phyloP scores from a whole-genome alignment of 2,797 vertebrate species.

The Hyperoplus lanceolatus region DNA sequence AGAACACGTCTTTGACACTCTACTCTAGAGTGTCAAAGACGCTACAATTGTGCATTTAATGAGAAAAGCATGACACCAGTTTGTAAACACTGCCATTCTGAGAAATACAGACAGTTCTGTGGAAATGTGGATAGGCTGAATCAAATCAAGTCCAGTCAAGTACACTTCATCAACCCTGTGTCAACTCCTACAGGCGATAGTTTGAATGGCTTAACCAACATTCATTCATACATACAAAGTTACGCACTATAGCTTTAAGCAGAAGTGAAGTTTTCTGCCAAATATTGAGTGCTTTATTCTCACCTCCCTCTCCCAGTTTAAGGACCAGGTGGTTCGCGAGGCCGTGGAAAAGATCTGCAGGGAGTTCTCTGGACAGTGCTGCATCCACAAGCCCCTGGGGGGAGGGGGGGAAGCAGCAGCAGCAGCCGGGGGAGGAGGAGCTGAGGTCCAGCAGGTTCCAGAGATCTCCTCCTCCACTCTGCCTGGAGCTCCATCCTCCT shows the following conservation, averaged over 20 bases:
- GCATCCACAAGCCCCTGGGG: conserved; percentile 85
- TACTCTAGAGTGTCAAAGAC: too few relatives aligned
- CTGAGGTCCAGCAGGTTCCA: conserved; percentile 72
- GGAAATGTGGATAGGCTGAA: too few relatives aligned
- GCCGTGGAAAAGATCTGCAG: conserved; percentile 95
- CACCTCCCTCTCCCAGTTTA: conserved; percentile 84
- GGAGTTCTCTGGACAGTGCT: conserved; percentile 92
- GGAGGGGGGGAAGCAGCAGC: conserved; percentile 59
- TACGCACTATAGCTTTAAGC: neutral
- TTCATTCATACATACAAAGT: too few relatives aligned
- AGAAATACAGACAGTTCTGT: too few relatives aligned
- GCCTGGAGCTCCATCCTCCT: conserved; percentile 88
- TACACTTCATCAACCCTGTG: too few relatives aligned
- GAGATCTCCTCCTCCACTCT: conserved; percentile 81
- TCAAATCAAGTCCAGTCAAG: too few relatives aligned
- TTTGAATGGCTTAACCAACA: too few relatives aligned
- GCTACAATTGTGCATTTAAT: too few relatives aligned
- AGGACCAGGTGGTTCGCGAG: conserved; percentile 94
- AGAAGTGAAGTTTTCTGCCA: neutral
- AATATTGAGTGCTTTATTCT: neutral
- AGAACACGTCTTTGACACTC: conserved; percentile 45
- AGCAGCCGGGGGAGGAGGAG: conserved; percentile 47
- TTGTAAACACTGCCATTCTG: too few relatives aligned
- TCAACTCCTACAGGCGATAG: too few relatives aligned
- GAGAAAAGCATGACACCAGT: too few relatives aligned